Base-by-base conservation (phyloP, 2,797 vertebrate genomes). In the Notolepis coatsorum region DNA sequence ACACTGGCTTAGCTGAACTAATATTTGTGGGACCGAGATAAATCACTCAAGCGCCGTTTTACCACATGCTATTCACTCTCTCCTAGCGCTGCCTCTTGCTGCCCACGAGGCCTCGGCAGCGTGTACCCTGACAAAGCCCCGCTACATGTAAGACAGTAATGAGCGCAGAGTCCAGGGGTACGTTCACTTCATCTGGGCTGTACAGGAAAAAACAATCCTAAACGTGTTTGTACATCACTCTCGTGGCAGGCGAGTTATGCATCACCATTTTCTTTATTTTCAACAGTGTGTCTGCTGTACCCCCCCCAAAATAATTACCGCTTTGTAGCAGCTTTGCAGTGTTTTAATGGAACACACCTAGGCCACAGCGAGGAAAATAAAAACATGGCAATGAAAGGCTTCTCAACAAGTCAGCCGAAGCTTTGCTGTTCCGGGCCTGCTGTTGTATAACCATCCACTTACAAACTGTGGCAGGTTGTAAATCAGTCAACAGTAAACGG, bases 401-500 rank as follows among this genome's bases (percentile, higher is more conserved):
- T 72, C 76, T 84, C 71, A 79, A 79, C 70, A 83, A 65, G 77
- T 77, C 78, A 65, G 61, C 60, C 13, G 30, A 43, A 25, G 63
- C 43, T 55, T 60, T 23, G 68, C 67, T 73, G 78, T 75, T 77
- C 77, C 50, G 48, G 75, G 81, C 75, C 78, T 61, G 66, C 77
- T 49, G 81, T 74, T 73, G 66, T 82, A 83, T 77, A 86, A 85
- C 88, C 85, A 84, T 68, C 80, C 79, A 75, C 87, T 91, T 84
- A 79, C 85, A 85, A 90, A 88, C 83, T 89, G 73, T 89, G 90
- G 80, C 90, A 90, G 86, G 82, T 75, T 63, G 80, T 92, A 90
- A 90, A 92, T 94, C 91, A 92, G 81, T 90, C 88, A 88, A 88
- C 81, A 84, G 81, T 92, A 93, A 92, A 92, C 87, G 89, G 74